phyloP scores from a whole-genome alignment of 2,888 invertebrate genomes.

The Odontothrips loti region DNA sequence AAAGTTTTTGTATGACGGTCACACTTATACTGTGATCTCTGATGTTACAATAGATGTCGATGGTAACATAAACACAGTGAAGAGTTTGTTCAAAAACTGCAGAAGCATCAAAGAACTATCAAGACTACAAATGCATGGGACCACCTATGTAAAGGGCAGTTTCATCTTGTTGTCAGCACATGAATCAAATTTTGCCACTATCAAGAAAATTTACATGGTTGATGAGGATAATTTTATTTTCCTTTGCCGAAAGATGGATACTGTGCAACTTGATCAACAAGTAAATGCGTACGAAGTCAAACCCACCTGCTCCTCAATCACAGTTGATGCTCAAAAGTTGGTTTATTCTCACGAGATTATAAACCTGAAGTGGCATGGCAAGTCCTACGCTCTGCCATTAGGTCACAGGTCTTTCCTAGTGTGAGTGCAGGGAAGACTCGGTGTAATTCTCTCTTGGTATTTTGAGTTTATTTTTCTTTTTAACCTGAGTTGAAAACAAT shows the following conservation, averaged over 20 bases:
- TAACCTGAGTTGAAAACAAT: no score
- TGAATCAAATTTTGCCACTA: background rate
- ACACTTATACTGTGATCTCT: background rate
- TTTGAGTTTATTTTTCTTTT: no score
- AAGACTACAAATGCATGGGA: background rate
- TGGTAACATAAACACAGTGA: background rate
- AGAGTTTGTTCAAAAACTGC: background rate
- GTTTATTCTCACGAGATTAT: background rate
- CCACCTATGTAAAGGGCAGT: background rate
- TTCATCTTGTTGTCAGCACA: background rate
- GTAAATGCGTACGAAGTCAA: background rate
- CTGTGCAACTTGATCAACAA: background rate
- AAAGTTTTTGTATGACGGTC: background rate
- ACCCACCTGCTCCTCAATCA: background rate
- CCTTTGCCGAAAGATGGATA: background rate
- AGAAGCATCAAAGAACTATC: background rate
- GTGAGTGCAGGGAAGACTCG: no score
- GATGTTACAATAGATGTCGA: background rate
- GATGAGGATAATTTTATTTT: background rate
- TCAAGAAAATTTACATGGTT: background rate
- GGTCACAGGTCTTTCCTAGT: background rate
- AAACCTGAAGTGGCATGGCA: background rate
- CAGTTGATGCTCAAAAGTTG: background rate
- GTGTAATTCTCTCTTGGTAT: no score
- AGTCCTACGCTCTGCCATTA: background rate